Evolutionary conservation across 2,113 vertebrate species (phyloP).

Genomic region (Tylochromis polylepis): DNA sequence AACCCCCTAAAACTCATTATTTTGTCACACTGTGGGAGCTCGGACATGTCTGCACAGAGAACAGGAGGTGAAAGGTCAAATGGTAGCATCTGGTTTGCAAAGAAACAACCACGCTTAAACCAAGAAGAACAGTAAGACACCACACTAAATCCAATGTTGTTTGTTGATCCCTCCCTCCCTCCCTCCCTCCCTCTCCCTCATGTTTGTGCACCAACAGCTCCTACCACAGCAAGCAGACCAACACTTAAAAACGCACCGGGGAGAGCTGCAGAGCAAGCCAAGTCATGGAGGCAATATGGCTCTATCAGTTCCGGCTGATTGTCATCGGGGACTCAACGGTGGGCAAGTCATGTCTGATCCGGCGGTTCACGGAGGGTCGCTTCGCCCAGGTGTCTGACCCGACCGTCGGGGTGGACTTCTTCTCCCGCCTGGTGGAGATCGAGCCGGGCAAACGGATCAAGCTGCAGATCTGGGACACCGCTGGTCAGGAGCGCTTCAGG

Average conservation of each 20-base stretch:
- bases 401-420: slow-evolving; percentile 96
- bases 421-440: slow-evolving; percentile 95
- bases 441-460: slow-evolving; percentile 96
- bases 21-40: background rate
- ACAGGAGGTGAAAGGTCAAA: background rate
- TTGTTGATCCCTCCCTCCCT: background rate
- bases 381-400: slow-evolving; percentile 96
- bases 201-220: background rate
- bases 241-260: background rate
- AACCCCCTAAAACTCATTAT: background rate
- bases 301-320: slow-evolving; percentile 96
- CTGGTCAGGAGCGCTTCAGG: slow-evolving; percentile 92
- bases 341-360: slow-evolving; percentile 94
- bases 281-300: slow-evolving; percentile 96
- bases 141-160: background rate
- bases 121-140: background rate
- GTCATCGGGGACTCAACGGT: slow-evolving; percentile 97
- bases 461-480: slow-evolving; percentile 92
- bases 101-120: background rate
- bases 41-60: background rate
- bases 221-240: background rate
- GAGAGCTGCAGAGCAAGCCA: background rate
- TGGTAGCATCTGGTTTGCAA: background rate
- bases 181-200: background rate
- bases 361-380: slow-evolving; percentile 93